Evolutionary conservation across 30 jellyfish, hydroid and myxozoan species (phyloP), one percentile per base, ranked within the genome.

Genomic region (Calvadosia cruxmelitensis): DNA sequence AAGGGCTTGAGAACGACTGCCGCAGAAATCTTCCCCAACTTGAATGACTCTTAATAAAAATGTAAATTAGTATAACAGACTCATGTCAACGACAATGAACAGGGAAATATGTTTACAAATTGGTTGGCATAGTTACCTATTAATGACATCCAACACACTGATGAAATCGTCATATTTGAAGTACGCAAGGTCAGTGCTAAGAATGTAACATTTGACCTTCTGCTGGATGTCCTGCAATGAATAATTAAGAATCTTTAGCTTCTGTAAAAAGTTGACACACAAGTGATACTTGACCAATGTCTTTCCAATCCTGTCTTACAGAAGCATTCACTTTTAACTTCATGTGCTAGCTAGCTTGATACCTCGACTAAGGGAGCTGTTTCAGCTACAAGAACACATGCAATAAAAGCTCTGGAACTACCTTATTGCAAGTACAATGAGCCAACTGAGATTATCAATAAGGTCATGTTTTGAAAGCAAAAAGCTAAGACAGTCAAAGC

Each of bases 161-260:
- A 89, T 89, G 82, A 89, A 89, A 31, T 89, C 98, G 48, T 89
- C 98, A 65, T 89, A 89, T 72, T 89, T 81, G 67, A 89, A 81
- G 52, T 74, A 82, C 1, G 98, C 78, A 24, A 89, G 80, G 63
- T 89, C 92, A 1, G 98, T 74, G 15, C 94, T 62, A 27, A 82
- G 76, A 10, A 89, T 87, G 31, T 34, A 73, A 0, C 72, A 71
- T 81, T 81, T 89, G 66, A 89, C 88, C 66, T 89, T 89, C 78
- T 70, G 94, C 57, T 89, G 98, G 3, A 89, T 64, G 62, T 89
- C 98, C 95, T 87, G 69, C 52, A 34, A 13, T 25, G 31, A 36
- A 0, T 15, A 27, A 27, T 53, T 13, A 20, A 3, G 25, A 27
- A 53, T 53, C 13, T 5, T 13, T 5, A 53, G 12, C 25, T 20